Evolutionary conservation across 2,797 vertebrate species (phyloP), one percentile per base, ranked within the genome.

Genomic region (Momotus momota): DNA sequence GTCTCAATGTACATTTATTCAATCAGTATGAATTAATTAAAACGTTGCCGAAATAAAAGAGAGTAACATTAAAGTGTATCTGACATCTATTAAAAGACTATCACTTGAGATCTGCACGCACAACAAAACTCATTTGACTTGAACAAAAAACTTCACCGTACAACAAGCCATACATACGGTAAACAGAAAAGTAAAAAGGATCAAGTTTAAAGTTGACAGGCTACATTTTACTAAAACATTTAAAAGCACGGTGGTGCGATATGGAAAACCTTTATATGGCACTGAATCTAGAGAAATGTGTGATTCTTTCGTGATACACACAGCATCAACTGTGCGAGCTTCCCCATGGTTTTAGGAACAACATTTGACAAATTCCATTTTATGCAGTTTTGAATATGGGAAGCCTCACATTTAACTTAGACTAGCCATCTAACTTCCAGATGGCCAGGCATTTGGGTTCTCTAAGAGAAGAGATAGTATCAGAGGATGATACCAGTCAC

Each of bases 11-110:
- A 98, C 98, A 98, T 98, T 98, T 98, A 98, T 98, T 98, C 98
- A 98, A 98, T 98, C 98, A 98, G 97, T 98, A 97, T 98, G 98
- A 98, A 98, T 98, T 98, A 98, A 98, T 98, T 98, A 98, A 98
- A 98, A 98, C 95, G 97, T 98, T 98, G 98, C 98, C 88, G 97
- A 98, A 98, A 98, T 98, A 98, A 98, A 97, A 97, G 96, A 97
- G 93, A 93, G 94, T 96, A 97, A 97, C 97, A 96, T 97, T 98
- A 98, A 98, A 98, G 96, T 97, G 88, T 97, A 97, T 97, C 96
- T 98, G 97, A 98, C 98, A 98, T 98, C 97, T 98, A 98, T 98
- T 98, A 98, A 98, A 97, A 97, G 96, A 96, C 94, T 93, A 98
- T 97, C 97, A 97, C 96, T 98, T 97, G 97, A 98, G 95, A 97